Evolutionary conservation across 64 coral and sea anemone genomes (phyloP).

Genomic region (Stylophora pistillata): DNA sequence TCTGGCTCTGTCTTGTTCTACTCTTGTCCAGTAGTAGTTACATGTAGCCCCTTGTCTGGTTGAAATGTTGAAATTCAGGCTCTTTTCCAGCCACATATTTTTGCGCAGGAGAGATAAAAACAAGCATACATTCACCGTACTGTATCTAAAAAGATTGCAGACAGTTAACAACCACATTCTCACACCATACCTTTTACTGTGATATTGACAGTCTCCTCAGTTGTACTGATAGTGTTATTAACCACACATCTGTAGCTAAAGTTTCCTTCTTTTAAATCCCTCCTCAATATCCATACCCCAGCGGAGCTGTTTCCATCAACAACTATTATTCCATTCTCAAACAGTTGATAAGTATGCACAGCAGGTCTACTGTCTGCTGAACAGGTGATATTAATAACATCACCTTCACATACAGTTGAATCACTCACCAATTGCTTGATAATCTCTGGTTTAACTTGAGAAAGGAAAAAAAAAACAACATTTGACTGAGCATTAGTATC

Average conservation of each 20-base stretch:
- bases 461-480: background rate
- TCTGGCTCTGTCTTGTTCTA: too few species aligned
- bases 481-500: too few species aligned
- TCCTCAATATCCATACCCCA: background rate
- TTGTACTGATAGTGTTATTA: conserved; percentile 8
- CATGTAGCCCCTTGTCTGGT: too few species aligned
- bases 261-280: background rate
- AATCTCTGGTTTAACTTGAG: background rate
- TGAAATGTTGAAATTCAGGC: too few species aligned
- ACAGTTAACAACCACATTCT: too few species aligned
- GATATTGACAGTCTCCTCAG: background rate
- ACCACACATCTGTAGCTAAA: background rate
- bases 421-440: background rate
- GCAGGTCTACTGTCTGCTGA: background rate
- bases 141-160: background rate
- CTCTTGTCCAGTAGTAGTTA: too few species aligned
- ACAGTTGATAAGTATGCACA: conserved; percentile 19
- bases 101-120: too few species aligned
- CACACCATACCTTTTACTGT: background rate
- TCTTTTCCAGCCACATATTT: too few species aligned
- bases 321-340: background rate
- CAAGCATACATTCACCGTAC: too few species aligned
- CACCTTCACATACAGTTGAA: background rate
- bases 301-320: too few species aligned
- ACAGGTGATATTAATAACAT: background rate